Evolutionary conservation across 2,113 vertebrate genomes (phyloP).

Genomic region (Oreochromis niloticus): DNA sequence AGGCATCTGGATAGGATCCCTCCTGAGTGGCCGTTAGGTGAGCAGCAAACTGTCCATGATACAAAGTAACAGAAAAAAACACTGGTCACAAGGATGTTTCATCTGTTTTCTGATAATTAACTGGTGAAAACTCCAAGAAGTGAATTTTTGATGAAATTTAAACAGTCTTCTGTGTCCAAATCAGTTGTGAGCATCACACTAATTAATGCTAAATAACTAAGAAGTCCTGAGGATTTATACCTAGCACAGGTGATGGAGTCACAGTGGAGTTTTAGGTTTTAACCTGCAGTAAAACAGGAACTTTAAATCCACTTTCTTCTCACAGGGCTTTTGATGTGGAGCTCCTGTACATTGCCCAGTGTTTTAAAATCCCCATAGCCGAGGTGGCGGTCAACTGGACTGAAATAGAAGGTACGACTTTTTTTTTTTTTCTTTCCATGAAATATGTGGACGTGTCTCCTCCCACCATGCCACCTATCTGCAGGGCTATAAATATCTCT

Average conservation of each 20-base stretch:
- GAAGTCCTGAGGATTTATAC: not conserved
- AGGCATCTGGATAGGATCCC: not conserved
- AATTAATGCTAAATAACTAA: not conserved
- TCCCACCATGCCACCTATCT: not conserved
- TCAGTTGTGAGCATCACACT: not conserved
- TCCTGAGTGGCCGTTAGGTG: not conserved
- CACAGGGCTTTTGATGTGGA: constrained; percentile 96
- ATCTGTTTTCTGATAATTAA: not conserved
- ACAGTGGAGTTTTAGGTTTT: not conserved
- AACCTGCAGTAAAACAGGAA: not conserved
- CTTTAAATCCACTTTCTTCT: not conserved
- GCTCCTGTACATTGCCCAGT: constrained; percentile 91
- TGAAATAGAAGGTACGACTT: constrained; percentile 88
- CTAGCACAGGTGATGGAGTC: not conserved
- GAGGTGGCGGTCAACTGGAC: constrained; percentile 98
- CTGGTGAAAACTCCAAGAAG: not conserved
- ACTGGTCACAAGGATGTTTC: not conserved
- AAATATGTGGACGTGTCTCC: constrained; percentile 8
- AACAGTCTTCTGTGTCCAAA: not conserved
- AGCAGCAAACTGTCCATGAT: not conserved
- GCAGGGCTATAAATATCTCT: not conserved
- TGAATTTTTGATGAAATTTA: not conserved
- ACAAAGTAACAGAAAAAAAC: not conserved
- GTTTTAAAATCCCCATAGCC: constrained; percentile 86
- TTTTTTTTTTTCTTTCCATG: not conserved